phyloP scores from a whole-genome alignment of 2,113 vertebrate genomes.

The Cyanoliseus patagonus region DNA sequence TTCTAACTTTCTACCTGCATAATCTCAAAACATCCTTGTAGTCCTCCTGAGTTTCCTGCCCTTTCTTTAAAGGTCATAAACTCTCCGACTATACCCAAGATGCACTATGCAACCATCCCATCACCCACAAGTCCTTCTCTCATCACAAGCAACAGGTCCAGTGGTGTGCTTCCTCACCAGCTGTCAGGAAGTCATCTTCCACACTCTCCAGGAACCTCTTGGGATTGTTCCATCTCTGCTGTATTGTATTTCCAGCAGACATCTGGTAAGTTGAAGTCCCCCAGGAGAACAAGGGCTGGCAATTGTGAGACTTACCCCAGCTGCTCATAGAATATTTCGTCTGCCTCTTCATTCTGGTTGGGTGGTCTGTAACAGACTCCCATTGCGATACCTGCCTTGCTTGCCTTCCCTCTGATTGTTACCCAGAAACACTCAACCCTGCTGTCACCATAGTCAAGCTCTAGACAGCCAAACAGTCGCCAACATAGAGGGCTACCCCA shows the following conservation, averaged over 20 bases:
- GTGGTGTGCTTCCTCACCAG: not conserved
- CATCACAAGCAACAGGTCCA: not conserved
- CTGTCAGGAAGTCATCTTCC: too few species aligned
- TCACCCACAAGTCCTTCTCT: not conserved
- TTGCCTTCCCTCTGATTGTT: not conserved
- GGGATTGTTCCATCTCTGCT: not conserved
- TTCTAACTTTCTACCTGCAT: not conserved
- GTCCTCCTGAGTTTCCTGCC: not conserved
- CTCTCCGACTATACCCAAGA: not conserved
- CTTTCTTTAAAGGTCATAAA: not conserved
- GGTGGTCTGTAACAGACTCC: not conserved
- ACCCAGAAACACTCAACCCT: not conserved
- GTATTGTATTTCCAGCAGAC: not conserved
- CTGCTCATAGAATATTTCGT: not conserved
- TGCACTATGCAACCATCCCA: not conserved
- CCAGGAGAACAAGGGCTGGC: not conserved
- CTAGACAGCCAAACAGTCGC: not conserved
- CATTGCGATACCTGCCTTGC: not conserved
- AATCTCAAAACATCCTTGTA: not conserved
- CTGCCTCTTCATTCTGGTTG: not conserved
- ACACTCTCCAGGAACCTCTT: not conserved
- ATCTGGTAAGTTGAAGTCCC: not conserved
- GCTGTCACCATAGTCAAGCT: not conserved
- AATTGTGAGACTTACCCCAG: not conserved
- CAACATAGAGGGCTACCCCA: not conserved